These are phyloP conservation scores for Drosophila nr. medialis DNA, from an alignment of 2,888 invertebrate species.

Conservation along the genomic window DNA sequence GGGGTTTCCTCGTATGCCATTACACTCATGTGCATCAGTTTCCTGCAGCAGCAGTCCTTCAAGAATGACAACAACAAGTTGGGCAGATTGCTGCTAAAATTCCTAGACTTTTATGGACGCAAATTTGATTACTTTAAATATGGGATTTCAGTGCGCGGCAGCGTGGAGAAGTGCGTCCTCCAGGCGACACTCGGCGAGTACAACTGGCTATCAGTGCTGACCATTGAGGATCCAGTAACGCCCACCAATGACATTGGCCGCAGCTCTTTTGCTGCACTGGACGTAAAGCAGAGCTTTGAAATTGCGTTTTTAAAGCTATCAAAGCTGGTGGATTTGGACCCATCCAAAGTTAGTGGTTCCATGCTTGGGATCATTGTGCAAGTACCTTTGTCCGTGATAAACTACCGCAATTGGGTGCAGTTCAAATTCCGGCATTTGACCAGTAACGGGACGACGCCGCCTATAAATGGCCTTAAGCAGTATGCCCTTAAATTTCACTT, in stretches of 20 bases:
- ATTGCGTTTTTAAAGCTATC: conserved; percentile 57
- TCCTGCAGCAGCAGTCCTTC: conserved; percentile 47
- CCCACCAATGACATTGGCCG: conserved; percentile 70
- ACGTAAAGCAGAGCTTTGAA: conserved; percentile 56
- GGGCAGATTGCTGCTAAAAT: conserved; percentile 60
- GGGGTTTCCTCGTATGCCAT: conserved; percentile 69
- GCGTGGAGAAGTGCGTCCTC: conserved; percentile 48
- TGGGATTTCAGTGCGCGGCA: conserved; percentile 49
- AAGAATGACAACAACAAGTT: conserved; percentile 46
- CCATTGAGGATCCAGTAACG: conserved; percentile 71
- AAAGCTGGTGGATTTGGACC: conserved; percentile 58
- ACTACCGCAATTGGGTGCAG: conserved; percentile 61
- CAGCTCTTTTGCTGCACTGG: conserved; percentile 56
- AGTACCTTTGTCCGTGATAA: conserved; percentile 51
- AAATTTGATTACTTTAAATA: conserved; percentile 67
- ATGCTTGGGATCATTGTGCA: conserved; percentile 51
- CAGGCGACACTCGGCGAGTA: conserved; percentile 18
- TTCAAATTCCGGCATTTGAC: conserved; percentile 48
- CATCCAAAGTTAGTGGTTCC: conserved; percentile 50
- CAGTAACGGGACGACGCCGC: background rate
- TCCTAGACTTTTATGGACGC: conserved; percentile 69
- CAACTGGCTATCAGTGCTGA: conserved; percentile 60
- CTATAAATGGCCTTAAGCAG: background rate
- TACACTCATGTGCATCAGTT: conserved; percentile 67
- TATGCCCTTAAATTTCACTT: conserved; percentile 6